Conservation (phyloP, 2,113 vertebrate genomes). For the Cyphomyrus plagiostoma region DNA sequence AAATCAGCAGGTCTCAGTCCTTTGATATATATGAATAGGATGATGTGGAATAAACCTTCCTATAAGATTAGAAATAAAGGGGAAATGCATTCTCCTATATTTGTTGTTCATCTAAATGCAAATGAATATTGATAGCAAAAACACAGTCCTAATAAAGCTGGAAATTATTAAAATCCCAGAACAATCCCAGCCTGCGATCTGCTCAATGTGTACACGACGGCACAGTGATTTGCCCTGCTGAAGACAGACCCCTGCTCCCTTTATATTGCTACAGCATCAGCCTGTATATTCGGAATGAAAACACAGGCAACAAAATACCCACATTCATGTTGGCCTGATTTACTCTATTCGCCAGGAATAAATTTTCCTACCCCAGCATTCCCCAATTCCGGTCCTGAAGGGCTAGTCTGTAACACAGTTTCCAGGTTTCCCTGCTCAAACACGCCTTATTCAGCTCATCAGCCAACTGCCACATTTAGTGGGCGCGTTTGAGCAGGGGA, state of each 20-base stretch:
- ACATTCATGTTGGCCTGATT: background rate
- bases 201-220: background rate
- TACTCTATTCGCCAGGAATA: background rate
- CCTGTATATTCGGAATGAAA: background rate
- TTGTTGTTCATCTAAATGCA: background rate
- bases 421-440: background rate
- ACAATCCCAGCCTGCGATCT: background rate
- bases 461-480: background rate
- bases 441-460: background rate
- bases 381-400: background rate
- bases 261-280: background rate
- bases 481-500: background rate
- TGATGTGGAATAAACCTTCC: background rate
- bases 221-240: background rate
- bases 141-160: background rate
- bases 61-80: background rate
- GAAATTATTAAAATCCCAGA: background rate
- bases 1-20: background rate
- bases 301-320: background rate
- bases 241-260: background rate
- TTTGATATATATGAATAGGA: background rate
- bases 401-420: background rate
- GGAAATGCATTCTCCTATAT: too few relatives aligned
- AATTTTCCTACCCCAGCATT: background rate
- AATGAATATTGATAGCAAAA: background rate